phyloP scores from a whole-genome alignment of 2,113 vertebrate genomes.

The Xiphophorus couchianus region DNA sequence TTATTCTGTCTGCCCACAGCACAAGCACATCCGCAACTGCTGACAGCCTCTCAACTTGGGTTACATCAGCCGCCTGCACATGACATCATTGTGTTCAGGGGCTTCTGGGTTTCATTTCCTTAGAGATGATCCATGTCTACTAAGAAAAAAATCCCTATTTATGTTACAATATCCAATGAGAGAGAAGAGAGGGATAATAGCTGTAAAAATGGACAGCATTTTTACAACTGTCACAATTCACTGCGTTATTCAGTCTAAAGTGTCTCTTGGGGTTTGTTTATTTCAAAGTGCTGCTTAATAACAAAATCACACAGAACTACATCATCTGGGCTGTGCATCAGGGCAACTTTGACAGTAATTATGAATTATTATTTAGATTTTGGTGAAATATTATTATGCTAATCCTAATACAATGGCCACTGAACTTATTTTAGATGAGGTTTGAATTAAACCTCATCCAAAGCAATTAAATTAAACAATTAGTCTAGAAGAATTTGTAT shows the following conservation, averaged over 20 bases:
- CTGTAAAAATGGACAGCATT: neutral
- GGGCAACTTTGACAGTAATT: no score
- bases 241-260: neutral
- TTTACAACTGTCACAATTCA: neutral
- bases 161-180: conserved; percentile 17
- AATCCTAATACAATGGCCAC: no score
- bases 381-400: no score
- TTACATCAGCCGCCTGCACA: conserved; percentile 58
- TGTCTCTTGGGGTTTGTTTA: no score
- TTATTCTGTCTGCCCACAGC: conserved; percentile 42
- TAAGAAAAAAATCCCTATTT: conserved; percentile 21
- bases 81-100: conserved; percentile 50
- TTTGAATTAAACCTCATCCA: no score
- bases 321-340: no score
- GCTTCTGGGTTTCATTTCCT: conserved; percentile 29
- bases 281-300: no score
- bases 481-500: no score
- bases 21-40: conserved; percentile 42
- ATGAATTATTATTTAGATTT: no score
- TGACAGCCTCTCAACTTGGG: conserved; percentile 56
- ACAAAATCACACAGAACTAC: no score
- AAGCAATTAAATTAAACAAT: no score
- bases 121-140: conserved; percentile 41
- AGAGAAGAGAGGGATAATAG: neutral
- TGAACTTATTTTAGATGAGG: no score